These are phyloP conservation scores for Drosophila busckii DNA, from an alignment of 1,140 invertebrate genomes.

Conservation along the genomic window DNA sequence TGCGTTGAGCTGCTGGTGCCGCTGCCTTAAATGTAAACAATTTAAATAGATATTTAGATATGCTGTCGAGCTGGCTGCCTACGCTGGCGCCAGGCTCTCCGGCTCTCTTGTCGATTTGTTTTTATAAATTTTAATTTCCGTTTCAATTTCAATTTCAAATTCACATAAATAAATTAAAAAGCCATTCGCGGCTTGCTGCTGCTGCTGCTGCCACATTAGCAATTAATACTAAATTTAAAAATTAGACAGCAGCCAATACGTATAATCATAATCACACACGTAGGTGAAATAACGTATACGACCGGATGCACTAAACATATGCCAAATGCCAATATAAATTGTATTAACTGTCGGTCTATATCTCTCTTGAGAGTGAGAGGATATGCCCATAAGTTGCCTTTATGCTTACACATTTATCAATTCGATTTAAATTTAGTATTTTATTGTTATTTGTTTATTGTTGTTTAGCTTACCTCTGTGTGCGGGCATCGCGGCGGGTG, in stretches of 20 bases:
- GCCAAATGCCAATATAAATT: constrained; percentile 44
- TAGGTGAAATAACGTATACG: constrained; percentile 34
- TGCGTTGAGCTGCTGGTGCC: constrained; percentile 35
- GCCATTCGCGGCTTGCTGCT: constrained; percentile 29
- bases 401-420: background rate
- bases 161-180: constrained; percentile 76
- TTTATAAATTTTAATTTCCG: constrained; percentile 79
- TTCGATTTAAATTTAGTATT: constrained; percentile 5
- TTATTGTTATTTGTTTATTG: constrained; percentile 2
- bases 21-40: constrained; percentile 62
- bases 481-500: constrained; percentile 47
- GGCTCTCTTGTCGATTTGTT: constrained; percentile 58
- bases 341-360: constrained; percentile 22
- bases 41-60: constrained; percentile 75
- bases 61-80: constrained; percentile 49
- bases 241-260: constrained; percentile 14
- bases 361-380: constrained; percentile 18
- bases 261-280: constrained; percentile 26
- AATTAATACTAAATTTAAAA: constrained; percentile 55
- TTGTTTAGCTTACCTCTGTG: constrained; percentile 59
- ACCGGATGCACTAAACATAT: constrained; percentile 70
- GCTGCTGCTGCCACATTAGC: constrained; percentile 28
- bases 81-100: constrained; percentile 59
- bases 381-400: no score
- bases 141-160: constrained; percentile 67